Conservation (phyloP, 2,113 vertebrate species). For the Caloenas nicobarica region DNA sequence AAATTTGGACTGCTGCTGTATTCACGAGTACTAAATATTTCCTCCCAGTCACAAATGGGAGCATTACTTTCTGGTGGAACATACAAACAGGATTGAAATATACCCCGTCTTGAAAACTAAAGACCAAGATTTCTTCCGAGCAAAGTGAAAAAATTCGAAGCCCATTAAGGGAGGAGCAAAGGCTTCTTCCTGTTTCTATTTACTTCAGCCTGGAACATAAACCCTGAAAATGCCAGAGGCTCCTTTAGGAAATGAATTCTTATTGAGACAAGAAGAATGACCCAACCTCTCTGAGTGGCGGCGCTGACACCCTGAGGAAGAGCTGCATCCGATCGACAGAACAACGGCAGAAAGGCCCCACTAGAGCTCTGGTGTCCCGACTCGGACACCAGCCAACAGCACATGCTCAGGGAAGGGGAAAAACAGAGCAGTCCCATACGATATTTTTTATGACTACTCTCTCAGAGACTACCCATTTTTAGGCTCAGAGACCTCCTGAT, state of each 20-base stretch:
- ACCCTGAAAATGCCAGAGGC: accelerated
- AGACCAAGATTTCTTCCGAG: not conserved
- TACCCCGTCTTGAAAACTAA: not conserved
- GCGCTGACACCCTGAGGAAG: not conserved
- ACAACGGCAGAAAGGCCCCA: not conserved
- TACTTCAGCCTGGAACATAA: not conserved
- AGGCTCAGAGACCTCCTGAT: not conserved
- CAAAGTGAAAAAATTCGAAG: not conserved
- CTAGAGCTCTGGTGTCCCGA: not conserved
- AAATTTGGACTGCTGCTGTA: not conserved
- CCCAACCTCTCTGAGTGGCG: accelerated
- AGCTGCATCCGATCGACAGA: not conserved
- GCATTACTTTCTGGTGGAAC: not conserved
- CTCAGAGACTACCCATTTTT: not conserved
- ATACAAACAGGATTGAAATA: not conserved
- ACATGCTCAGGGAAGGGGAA: not conserved
- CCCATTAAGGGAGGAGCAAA: not conserved
- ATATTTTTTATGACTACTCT: not conserved
- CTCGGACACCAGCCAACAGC: not conserved
- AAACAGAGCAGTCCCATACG: not conserved
- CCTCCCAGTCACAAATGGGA: not conserved
- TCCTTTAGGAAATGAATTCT: not conserved
- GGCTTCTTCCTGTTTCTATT: not conserved
- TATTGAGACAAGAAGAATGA: not conserved
- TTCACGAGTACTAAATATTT: not conserved